A percentile compares a stretch with the other conserved stretches of the same genome.
phyloP scores from a whole-genome alignment of 2,888 invertebrate species.

The Tenodera sinensis region DNA sequence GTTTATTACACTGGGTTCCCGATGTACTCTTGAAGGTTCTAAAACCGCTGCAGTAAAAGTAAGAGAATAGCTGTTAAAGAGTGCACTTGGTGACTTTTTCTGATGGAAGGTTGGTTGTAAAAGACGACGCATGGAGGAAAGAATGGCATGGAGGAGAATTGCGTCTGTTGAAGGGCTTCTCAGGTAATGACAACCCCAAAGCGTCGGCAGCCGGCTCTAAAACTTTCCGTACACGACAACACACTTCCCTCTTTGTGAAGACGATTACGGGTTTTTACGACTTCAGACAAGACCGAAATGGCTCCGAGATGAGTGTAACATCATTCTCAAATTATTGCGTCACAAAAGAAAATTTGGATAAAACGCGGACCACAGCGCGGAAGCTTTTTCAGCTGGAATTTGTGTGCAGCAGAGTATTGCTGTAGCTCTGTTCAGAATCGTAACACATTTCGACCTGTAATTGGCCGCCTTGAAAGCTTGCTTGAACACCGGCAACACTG shows the following conservation, averaged over 20 bases:
- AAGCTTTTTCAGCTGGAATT: neutral
- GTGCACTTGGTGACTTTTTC: neutral
- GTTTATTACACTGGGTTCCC: neutral
- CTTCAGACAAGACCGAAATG: neutral
- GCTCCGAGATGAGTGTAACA: neutral
- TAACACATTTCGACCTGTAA: neutral
- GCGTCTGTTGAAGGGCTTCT: neutral
- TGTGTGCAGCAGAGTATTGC: neutral
- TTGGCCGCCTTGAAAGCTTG: neutral
- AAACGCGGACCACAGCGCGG: neutral
- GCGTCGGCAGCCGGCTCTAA: neutral
- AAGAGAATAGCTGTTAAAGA: neutral
- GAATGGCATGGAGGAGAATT: neutral
- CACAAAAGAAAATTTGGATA: neutral
- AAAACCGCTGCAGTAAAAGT: neutral
- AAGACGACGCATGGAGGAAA: neutral
- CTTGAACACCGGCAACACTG: neutral
- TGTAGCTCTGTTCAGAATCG: neutral
- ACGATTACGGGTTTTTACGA: neutral
- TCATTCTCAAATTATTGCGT: neutral
- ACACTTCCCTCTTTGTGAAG: neutral
- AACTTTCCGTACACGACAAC: neutral
- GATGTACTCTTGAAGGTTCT: neutral
- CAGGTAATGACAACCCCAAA: neutral
- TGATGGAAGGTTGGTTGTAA: neutral